Percentiles rank a stretch among this genome's conserved stretches.
Evolutionary conservation across 53 echinoderm and acorn worm genomes (phyloP).

Genomic region (Antedon mediterranea): DNA sequence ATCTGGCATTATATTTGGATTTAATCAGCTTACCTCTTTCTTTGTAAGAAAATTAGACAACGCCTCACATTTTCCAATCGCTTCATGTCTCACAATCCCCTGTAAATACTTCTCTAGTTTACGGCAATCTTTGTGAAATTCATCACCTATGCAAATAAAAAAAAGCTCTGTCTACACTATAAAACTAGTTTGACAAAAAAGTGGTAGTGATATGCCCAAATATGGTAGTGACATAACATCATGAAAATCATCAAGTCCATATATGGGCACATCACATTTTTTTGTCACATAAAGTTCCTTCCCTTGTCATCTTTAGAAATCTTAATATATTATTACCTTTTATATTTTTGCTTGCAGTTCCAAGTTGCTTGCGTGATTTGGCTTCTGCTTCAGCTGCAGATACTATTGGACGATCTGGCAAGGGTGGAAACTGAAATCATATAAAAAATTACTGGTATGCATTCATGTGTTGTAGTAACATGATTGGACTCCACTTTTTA

Average conservation of each 20-base stretch:
- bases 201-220: no score
- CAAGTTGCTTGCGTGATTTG: slow-evolving; percentile 77
- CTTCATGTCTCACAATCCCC: slow-evolving; percentile 48
- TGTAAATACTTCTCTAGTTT: slow-evolving; percentile 68
- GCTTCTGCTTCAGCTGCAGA: slow-evolving; percentile 83
- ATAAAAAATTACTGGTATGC: neutral
- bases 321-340: slow-evolving; percentile 92
- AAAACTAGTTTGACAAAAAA: no score
- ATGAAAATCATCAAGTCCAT: no score
- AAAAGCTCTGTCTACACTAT: no score
- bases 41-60: slow-evolving; percentile 71
- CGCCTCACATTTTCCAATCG: slow-evolving; percentile 58
- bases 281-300: no score
- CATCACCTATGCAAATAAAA: slow-evolving; percentile 48
- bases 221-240: no score
- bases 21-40: slow-evolving; percentile 44
- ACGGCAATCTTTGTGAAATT: slow-evolving; percentile 87
- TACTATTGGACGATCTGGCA: slow-evolving; percentile 63
- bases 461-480: neutral
- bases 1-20: no score
- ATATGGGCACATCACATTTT: no score
- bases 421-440: slow-evolving; percentile 56
- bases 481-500: no score
- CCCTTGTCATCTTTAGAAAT: no score
- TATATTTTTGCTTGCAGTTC: slow-evolving; percentile 48